phyloP scores from a whole-genome alignment of 64 coral and sea anemone genomes.

The Pocillopora damicornis region DNA sequence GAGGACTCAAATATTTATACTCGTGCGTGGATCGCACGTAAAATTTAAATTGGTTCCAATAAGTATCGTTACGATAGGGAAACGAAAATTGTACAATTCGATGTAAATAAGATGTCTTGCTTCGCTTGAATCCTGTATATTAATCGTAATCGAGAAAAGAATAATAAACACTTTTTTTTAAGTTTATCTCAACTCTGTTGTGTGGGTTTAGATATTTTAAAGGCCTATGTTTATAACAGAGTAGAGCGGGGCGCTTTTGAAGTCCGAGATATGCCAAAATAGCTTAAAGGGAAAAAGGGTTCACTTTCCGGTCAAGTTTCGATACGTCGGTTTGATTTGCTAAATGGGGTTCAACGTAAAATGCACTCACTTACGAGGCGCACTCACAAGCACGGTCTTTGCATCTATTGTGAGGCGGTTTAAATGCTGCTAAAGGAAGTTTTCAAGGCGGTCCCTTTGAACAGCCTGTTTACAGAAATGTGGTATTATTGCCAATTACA shows the following conservation, averaged over 20 bases:
- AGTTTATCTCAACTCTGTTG: constrained; percentile 34
- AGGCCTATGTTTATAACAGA: constrained; percentile 24
- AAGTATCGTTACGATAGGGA: neutral
- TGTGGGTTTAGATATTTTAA: constrained; percentile 15
- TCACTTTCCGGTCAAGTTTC: neutral
- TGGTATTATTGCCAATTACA: constrained; percentile 94
- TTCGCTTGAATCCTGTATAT: constrained; percentile 37
- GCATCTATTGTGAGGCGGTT: constrained; percentile 55
- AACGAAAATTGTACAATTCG: constrained; percentile 22
- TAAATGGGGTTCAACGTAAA: constrained; percentile 32
- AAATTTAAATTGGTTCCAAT: constrained; percentile 15
- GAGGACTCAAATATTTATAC: constrained; percentile 31
- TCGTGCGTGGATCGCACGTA: constrained; percentile 39
- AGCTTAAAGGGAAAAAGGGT: constrained; percentile 22
- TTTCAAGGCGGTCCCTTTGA: constrained; percentile 86
- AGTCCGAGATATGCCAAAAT: constrained; percentile 30
- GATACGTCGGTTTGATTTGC: constrained; percentile 32
- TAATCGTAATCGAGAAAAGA: constrained; percentile 12
- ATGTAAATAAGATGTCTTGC: constrained; percentile 24
- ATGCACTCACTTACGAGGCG: constrained; percentile 12
- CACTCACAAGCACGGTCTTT: constrained; percentile 13
- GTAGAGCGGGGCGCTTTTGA: constrained; percentile 22
- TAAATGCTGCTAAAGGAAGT: constrained; percentile 60
- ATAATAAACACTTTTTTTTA: constrained; percentile 42
- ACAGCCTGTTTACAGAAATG: constrained; percentile 89